Conservation (phyloP, 2,888 invertebrate genomes). For the Pristionchus fissidentatus region DNA sequence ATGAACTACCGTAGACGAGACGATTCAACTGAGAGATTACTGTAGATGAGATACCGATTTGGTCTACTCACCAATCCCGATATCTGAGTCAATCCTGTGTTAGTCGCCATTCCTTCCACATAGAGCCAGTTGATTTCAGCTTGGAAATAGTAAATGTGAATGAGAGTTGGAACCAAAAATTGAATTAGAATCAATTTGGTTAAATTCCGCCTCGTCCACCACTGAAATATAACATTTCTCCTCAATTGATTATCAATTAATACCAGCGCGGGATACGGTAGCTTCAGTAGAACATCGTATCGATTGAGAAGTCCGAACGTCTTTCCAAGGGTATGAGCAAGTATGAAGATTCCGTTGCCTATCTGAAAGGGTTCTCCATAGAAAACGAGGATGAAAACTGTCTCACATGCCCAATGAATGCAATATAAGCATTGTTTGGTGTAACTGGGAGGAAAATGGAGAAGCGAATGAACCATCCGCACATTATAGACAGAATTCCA, state of each 20-base stretch:
- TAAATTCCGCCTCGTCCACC: slow-evolving; percentile 10
- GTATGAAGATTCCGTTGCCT: background rate
- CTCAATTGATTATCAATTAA: background rate
- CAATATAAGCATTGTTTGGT: background rate
- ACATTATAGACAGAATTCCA: background rate
- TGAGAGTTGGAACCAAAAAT: background rate
- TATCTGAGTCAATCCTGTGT: background rate
- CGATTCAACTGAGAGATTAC: background rate
- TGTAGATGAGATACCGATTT: background rate
- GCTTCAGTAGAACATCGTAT: slow-evolving; percentile 18
- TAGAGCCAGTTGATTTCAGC: background rate
- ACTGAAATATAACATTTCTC: background rate
- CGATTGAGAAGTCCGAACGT: slow-evolving; percentile 1
- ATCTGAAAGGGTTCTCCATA: background rate
- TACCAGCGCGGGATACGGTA: background rate
- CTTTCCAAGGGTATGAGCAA: slow-evolving; percentile 1
- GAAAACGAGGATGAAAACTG: background rate
- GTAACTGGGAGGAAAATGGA: background rate
- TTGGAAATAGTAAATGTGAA: background rate
- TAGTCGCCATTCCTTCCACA: background rate
- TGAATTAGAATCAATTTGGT: background rate
- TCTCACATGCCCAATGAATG: slow-evolving; percentile 24
- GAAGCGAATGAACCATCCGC: slow-evolving; percentile 8
- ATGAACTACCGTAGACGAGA: background rate
- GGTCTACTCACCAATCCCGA: background rate